Conservation (phyloP, 64 coral and sea anemone species). For the Hydrozoanthus tunicans region DNA sequence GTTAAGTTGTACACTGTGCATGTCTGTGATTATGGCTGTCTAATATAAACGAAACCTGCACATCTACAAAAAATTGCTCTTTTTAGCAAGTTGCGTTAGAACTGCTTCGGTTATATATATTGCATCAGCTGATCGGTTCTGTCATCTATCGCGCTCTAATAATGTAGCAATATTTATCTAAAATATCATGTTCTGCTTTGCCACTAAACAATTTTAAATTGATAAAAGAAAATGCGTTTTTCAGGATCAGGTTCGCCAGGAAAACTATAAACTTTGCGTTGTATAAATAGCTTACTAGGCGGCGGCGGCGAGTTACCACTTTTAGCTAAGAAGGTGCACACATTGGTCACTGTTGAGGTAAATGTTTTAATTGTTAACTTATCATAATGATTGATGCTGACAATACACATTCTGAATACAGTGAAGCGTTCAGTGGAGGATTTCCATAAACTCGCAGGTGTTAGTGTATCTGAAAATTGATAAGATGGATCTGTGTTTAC, state of each 20-base stretch:
- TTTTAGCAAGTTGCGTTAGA: too few relatives aligned
- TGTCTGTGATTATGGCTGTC: too few relatives aligned
- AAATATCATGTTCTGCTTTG: conserved; percentile 11
- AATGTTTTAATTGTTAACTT: not conserved
- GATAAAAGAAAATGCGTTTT: not conserved
- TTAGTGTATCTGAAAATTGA: not conserved
- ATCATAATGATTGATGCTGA: not conserved
- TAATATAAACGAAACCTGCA: too few relatives aligned
- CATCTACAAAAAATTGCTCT: too few relatives aligned
- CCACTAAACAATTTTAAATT: not conserved
- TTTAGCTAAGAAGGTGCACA: too few relatives aligned
- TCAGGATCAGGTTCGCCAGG: not conserved
- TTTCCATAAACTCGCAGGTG: conserved; percentile 12
- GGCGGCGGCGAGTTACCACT: not conserved
- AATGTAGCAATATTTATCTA: not conserved
- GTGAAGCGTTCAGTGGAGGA: not conserved
- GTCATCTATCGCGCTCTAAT: not conserved
- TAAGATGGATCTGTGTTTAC: conserved; percentile 20
- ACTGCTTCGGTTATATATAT: too few relatives aligned
- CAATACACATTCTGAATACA: not conserved
- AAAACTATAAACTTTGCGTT: not conserved
- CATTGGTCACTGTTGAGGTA: too few relatives aligned
- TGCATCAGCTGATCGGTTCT: not conserved
- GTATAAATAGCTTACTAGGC: not conserved
- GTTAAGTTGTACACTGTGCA: too few relatives aligned